These are phyloP conservation scores for Myotis lucifugus DNA, from an alignment of 2,113 vertebrate genomes.

Conservation along the genomic window DNA sequence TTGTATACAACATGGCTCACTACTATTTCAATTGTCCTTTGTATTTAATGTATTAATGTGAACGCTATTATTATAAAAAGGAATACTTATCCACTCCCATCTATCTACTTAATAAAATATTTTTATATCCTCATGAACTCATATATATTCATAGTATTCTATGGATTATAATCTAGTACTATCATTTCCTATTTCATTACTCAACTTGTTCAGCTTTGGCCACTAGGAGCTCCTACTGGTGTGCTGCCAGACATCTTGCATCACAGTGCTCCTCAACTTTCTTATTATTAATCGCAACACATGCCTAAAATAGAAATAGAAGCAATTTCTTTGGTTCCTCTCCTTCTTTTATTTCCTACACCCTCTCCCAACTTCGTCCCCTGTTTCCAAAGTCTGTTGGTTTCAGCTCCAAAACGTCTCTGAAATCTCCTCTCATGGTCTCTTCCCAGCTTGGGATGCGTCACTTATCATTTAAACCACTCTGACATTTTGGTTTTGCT, in stretches of 20 bases:
- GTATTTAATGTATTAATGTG: background rate
- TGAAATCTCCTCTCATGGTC: background rate
- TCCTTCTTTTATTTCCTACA: background rate
- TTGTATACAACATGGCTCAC: background rate
- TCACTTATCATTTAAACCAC: background rate
- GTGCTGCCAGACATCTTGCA: background rate
- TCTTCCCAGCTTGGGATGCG: background rate
- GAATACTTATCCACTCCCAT: background rate
- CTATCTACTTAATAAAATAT: background rate
- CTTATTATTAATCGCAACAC: background rate
- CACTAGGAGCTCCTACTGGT: background rate
- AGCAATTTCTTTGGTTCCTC: background rate
- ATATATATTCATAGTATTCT: background rate
- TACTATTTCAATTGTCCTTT: background rate
- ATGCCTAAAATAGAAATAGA: slow-evolving; percentile 19
- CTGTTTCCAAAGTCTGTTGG: background rate
- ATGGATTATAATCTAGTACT: background rate
- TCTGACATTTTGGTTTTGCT: background rate
- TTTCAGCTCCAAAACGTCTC: background rate
- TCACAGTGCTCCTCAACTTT: background rate
- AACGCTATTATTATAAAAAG: background rate
- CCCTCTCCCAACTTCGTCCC: background rate
- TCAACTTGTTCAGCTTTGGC: background rate
- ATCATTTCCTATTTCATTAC: background rate
- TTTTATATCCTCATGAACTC: background rate